Percentiles rank a stretch among this genome's conserved stretches.
These are phyloP conservation scores for Silurus lanzhouensis DNA, from an alignment of 2,797 vertebrate genomes.

Conservation along the genomic window DNA sequence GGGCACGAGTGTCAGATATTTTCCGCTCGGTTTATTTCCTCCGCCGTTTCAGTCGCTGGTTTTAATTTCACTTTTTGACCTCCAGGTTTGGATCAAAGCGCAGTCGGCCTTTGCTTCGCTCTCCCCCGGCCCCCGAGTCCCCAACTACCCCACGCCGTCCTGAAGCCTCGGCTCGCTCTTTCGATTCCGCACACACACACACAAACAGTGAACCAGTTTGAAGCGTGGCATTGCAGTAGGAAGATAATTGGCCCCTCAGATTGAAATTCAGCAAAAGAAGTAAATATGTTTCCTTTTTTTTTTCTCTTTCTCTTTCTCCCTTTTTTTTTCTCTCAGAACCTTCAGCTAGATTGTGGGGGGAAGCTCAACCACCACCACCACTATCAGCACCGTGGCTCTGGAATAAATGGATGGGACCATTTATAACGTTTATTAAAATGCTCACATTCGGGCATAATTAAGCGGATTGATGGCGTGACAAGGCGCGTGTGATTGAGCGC, in stretches of 20 bases:
- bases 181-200: background rate
- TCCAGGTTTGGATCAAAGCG: constrained; percentile 51
- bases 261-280: constrained; percentile 54
- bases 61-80: constrained; percentile 54
- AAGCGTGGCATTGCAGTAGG: constrained; percentile 37
- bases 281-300: constrained; percentile 33
- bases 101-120: constrained; percentile 19
- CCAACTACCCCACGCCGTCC: constrained; percentile 8
- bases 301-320: background rate
- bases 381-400: background rate
- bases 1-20: constrained; percentile 33
- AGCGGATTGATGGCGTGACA: constrained; percentile 54
- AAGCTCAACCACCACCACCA: background rate
- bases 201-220: constrained; percentile 62
- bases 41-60: constrained; percentile 43
- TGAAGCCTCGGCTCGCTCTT: background rate
- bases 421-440: constrained; percentile 58
- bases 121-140: constrained; percentile 19
- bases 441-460: constrained; percentile 51
- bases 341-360: constrained; percentile 23
- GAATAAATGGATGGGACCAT: constrained; percentile 33
- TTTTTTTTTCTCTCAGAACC: constrained; percentile 19
- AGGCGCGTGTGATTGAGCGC: constrained; percentile 46
- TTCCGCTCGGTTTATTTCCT: constrained; percentile 41
- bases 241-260: constrained; percentile 56